Percentiles rank a stretch among this genome's conserved stretches.
phyloP scores from a whole-genome alignment of 35 echinoderm and acorn worm genomes.

The Apostichopus parvimensis region DNA sequence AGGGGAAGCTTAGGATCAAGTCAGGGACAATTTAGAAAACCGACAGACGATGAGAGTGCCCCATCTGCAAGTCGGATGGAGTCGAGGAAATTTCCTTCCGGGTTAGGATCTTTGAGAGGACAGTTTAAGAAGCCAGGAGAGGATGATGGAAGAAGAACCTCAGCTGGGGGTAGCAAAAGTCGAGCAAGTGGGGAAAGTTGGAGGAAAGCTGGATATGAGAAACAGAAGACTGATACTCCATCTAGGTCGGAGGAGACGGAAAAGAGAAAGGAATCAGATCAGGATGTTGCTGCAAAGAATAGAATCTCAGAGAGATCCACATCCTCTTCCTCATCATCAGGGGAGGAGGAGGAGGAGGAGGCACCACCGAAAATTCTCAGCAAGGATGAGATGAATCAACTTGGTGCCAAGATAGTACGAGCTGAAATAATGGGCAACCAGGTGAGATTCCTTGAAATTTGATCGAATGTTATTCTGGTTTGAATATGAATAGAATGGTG shows the following conservation, averaged over 20 bases:
- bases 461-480: background rate
- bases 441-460: slow-evolving; percentile 47
- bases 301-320: background rate
- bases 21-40: slow-evolving; percentile 72
- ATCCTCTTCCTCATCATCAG: slow-evolving; percentile 34
- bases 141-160: background rate
- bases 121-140: slow-evolving; percentile 85
- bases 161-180: background rate
- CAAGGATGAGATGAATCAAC: slow-evolving; percentile 95
- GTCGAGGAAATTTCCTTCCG: background rate
- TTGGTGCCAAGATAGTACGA: slow-evolving; percentile 90
- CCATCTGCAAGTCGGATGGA: background rate
- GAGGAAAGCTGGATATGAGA: slow-evolving; percentile 56
- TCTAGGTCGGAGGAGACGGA: slow-evolving; percentile 3
- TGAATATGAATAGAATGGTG: too few relatives aligned
- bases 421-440: slow-evolving; percentile 97
- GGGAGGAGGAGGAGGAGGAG: slow-evolving; percentile 43
- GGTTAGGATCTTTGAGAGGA: slow-evolving; percentile 27
- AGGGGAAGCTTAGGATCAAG: background rate
- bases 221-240: slow-evolving; percentile 19
- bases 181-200: slow-evolving; percentile 9
- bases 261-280: background rate
- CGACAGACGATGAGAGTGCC: slow-evolving; percentile 48
- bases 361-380: slow-evolving; percentile 61
- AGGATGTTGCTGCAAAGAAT: background rate